Base-by-base conservation (phyloP, 2,888 invertebrate genomes). In the Acleris cristana region DNA sequence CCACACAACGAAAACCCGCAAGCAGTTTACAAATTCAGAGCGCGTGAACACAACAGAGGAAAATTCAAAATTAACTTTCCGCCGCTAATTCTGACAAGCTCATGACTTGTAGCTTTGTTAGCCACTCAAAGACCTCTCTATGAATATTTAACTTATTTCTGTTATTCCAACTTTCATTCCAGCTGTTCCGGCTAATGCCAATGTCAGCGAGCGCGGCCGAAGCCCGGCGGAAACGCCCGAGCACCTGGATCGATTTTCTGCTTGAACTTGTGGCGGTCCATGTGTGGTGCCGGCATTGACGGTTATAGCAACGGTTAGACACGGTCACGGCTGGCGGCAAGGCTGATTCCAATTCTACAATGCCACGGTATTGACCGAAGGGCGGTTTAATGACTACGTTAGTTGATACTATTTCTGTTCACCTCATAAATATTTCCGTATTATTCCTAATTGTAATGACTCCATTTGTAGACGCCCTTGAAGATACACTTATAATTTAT, bases 181-280 rank as follows among this genome's bases (percentile, higher is more conserved):
- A 72, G 71, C 68, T 71, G 72, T 71, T 71, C 62, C 72, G 70
- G 71, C 71, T 74, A 80, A 78, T 76, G 76, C 75, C 76, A 81
- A 80, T 77, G 79, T 76, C 76, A 79, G 73, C 80, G 79, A 67
- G 71, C 67, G 49, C 21, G 45, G 58, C 80, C 84, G 82, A 86
- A 69, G 56, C 55, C 30, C 58, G 69, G 44, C 85, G 87, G 73
- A 75, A 70, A 53, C 55, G 64, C 60, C 74, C 84, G 86, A 85
- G 65, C 70, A 76, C 76, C 78, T 81, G 78, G 77, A 89, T 88
- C 88, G 88, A 89, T 88, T 82, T 82, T 82, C 79, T 79, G 76
- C 82, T 83, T 87, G 84, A 89, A 86, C 87, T 85, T 85, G 82
- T 74, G 71, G 62, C 76, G 71, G 77, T 77, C 80, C 77, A 78